These are phyloP conservation scores for Pangasius mekongensis DNA, from an alignment of 2,797 vertebrate species.

Conservation along the genomic window DNA sequence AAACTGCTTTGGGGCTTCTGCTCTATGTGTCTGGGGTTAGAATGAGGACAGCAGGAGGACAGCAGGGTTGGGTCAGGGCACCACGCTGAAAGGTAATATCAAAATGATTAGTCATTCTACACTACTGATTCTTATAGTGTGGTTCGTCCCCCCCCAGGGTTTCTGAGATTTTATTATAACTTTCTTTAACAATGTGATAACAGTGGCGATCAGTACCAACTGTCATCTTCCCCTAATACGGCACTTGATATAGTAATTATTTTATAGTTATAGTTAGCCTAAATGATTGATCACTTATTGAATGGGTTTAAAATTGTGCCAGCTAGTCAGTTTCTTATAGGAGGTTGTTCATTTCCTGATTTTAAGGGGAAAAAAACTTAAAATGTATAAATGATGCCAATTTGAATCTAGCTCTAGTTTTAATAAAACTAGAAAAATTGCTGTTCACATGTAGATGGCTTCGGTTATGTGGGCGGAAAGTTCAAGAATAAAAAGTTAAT, in stretches of 20 bases:
- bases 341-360: background rate
- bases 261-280: background rate
- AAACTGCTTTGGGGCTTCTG: background rate
- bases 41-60: constrained; percentile 5
- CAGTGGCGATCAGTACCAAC: too few relatives aligned
- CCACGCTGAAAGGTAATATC: constrained; percentile 26
- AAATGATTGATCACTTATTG: background rate
- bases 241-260: background rate
- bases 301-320: background rate
- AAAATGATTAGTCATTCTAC: constrained; percentile 22
- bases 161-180: background rate
- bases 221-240: background rate
- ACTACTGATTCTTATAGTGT: background rate
- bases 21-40: background rate
- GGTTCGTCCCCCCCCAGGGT: background rate
- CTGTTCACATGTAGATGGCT: background rate
- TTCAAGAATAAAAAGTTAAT: background rate
- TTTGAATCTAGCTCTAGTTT: background rate
- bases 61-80: background rate
- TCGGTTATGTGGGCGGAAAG: background rate
- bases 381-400: background rate
- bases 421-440: background rate
- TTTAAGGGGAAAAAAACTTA: background rate
- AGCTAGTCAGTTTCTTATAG: background rate
- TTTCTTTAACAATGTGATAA: background rate